Percentiles rank a stretch among this genome's conserved stretches.
phyloP scores from a whole-genome alignment of 1,140 invertebrate genomes.

The Frieseomelitta varia region DNA sequence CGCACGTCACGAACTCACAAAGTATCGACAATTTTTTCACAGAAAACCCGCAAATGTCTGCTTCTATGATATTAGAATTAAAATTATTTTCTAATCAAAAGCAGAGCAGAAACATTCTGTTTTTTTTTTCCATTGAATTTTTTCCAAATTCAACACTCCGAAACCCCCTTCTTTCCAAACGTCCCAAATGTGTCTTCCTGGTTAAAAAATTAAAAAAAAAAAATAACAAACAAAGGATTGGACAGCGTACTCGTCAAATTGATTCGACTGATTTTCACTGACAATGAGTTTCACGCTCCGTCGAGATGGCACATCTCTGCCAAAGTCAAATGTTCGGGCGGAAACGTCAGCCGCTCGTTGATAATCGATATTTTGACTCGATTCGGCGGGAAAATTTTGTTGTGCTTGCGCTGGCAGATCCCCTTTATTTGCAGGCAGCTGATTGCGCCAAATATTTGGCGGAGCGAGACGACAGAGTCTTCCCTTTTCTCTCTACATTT shows the following conservation, averaged over 20 bases:
- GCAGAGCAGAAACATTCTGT: too few species aligned
- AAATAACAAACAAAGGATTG: too few species aligned
- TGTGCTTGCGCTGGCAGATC: neutral
- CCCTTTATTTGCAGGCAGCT: slow-evolving; percentile 32
- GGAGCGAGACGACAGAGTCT: neutral
- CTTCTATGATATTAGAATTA: too few species aligned
- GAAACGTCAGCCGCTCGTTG: neutral
- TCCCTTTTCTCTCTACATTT: neutral
- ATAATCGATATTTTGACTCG: slow-evolving; percentile 24
- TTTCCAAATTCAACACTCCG: too few species aligned
- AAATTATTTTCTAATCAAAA: too few species aligned
- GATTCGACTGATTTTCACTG: slow-evolving; percentile 3
- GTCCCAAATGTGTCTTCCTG: too few species aligned
- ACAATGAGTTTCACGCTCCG: neutral
- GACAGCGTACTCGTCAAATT: neutral
- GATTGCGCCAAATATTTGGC: slow-evolving; percentile 33
- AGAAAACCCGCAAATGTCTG: too few species aligned
- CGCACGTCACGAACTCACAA: too few species aligned
- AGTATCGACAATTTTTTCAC: too few species aligned
- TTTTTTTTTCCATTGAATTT: too few species aligned
- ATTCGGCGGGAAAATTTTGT: neutral
- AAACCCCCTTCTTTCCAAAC: too few species aligned
- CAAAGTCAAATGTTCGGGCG: neutral
- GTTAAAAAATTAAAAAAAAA: too few species aligned
- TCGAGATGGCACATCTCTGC: neutral